phyloP scores from a whole-genome alignment of 2,113 vertebrate genomes.

The Sorex fumeus region DNA sequence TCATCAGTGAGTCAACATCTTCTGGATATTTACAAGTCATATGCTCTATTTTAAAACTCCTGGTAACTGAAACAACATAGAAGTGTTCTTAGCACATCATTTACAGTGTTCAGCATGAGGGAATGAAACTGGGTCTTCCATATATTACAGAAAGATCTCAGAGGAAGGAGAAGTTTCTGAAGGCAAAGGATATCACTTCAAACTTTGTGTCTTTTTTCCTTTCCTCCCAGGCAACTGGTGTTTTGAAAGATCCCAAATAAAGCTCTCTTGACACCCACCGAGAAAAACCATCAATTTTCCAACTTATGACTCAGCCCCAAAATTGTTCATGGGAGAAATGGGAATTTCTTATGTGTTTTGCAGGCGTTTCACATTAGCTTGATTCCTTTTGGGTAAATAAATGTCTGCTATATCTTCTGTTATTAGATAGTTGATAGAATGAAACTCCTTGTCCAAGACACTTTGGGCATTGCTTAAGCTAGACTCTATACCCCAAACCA shows the following conservation, averaged over 20 bases:
- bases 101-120: neutral
- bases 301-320: neutral
- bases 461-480: neutral
- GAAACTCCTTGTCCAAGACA: neutral
- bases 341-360: slow-evolving; percentile 54
- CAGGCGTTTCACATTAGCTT: neutral
- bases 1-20: neutral
- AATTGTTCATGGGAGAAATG: neutral
- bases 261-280: neutral
- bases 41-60: neutral
- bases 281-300: neutral
- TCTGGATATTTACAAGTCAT: neutral
- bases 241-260: neutral
- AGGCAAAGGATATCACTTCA: neutral
- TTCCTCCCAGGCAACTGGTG: neutral
- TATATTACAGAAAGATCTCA: slow-evolving; percentile 3
- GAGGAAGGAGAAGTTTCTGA: neutral
- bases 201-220: neutral
- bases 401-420: neutral
- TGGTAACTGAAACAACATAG: neutral
- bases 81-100: slow-evolving; percentile 25
- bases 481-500: neutral
- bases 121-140: neutral
- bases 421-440: neutral
- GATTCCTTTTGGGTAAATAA: slow-evolving; percentile 20